Conservation (phyloP, 2,888 invertebrate genomes). For the Platycheirus rosarum region DNA sequence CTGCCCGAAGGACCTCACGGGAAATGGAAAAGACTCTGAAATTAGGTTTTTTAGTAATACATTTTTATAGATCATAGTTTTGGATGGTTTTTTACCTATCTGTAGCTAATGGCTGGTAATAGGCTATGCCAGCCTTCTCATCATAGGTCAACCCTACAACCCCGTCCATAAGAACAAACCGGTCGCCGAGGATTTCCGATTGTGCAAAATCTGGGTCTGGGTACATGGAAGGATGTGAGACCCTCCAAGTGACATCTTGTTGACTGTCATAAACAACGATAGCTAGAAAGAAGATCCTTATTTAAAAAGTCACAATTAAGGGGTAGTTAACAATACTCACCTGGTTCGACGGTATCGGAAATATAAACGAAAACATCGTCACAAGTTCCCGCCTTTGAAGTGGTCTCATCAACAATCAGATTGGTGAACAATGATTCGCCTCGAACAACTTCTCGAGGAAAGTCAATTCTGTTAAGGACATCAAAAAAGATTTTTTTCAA, state of each 20-base stretch:
- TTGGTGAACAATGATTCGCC: slow-evolving; percentile 91
- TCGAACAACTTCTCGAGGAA: slow-evolving; percentile 89
- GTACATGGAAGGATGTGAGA: slow-evolving; percentile 92
- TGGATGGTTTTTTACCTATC: slow-evolving; percentile 82
- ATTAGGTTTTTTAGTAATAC: slow-evolving; percentile 58
- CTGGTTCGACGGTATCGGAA: slow-evolving; percentile 91
- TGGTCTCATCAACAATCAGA: slow-evolving; percentile 89
- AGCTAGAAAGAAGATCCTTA: slow-evolving; percentile 71
- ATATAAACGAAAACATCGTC: slow-evolving; percentile 92
- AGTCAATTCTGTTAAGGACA: slow-evolving; percentile 85
- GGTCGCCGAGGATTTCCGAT: slow-evolving; percentile 87
- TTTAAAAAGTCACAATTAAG: not conserved
- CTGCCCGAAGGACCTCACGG: slow-evolving; percentile 88
- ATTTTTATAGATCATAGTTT: not conserved
- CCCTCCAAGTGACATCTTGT: slow-evolving; percentile 90
- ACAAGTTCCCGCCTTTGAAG: slow-evolving; percentile 86
- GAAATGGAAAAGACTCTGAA: slow-evolving; percentile 90
- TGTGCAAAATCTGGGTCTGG: slow-evolving; percentile 91
- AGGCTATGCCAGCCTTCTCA: slow-evolving; percentile 84
- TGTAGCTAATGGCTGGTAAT: slow-evolving; percentile 88
- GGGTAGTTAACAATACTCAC: slow-evolving; percentile 80
- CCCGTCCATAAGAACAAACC: slow-evolving; percentile 88
- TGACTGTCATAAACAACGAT: slow-evolving; percentile 85
- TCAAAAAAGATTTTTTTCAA: no score
- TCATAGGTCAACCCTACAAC: slow-evolving; percentile 87